A percentile compares a stretch with the other conserved stretches of the same genome.
Conservation (phyloP, 1,140 invertebrate genomes). For the Lepidotrigona ventralis region DNA sequence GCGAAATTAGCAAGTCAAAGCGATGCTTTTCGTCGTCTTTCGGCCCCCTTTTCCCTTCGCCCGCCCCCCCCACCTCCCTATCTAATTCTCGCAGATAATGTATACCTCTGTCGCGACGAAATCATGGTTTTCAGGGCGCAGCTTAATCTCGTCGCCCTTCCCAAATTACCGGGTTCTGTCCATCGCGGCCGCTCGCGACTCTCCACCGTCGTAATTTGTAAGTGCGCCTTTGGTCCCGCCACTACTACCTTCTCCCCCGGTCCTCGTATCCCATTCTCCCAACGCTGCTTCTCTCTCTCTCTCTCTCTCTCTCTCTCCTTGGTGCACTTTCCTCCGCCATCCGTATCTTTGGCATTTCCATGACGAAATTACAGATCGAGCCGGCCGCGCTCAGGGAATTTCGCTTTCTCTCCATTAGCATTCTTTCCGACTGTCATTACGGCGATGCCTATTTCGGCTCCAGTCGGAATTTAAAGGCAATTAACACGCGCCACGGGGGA, state of each 20-base stretch:
- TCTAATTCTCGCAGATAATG: slow-evolving; percentile 62
- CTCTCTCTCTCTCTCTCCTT: neutral
- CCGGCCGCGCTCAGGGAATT: slow-evolving; percentile 35
- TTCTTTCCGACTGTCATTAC: slow-evolving; percentile 64
- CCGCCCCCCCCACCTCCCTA: neutral
- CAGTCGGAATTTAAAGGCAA: slow-evolving; percentile 48
- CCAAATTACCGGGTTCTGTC: slow-evolving; percentile 70
- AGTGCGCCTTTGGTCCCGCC: slow-evolving; percentile 54
- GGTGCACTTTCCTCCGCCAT: neutral
- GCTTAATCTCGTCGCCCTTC: slow-evolving; percentile 73
- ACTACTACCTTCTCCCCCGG: neutral
- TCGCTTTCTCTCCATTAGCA: slow-evolving; percentile 53
- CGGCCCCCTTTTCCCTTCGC: neutral
- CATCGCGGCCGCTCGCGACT: slow-evolving; percentile 57
- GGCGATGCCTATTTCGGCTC: slow-evolving; percentile 30
- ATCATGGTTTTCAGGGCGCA: slow-evolving; percentile 71
- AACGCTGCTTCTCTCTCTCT: too few relatives aligned
- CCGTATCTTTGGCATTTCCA: slow-evolving; percentile 49
- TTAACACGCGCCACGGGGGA: slow-evolving; percentile 51
- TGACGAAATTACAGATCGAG: slow-evolving; percentile 56
- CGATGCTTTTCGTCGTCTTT: slow-evolving; percentile 39
- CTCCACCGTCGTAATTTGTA: slow-evolving; percentile 71
- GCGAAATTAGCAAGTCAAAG: slow-evolving; percentile 66
- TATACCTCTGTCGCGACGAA: slow-evolving; percentile 61
- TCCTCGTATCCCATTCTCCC: neutral